Conservation (phyloP, 2,113 vertebrate species). For the Cromileptes altivelis region DNA sequence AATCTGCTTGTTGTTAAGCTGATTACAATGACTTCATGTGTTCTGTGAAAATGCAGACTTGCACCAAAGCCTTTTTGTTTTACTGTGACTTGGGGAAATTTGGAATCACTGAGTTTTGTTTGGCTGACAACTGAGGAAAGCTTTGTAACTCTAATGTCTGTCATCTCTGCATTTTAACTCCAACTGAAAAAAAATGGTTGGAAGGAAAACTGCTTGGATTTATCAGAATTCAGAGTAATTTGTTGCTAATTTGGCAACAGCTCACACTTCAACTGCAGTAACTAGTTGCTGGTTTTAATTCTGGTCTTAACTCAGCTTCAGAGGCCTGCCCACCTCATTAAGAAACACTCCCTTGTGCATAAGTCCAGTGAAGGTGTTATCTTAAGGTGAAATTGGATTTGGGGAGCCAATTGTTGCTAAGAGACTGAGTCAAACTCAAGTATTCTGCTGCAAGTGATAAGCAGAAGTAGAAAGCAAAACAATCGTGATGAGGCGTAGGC, state of each 20-base stretch:
- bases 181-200: not conserved
- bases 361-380: not conserved
- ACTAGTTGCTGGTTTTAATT: not conserved
- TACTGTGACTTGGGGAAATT: not conserved
- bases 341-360: not conserved
- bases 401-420: conserved; percentile 40
- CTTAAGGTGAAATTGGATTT: conserved; percentile 20
- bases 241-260: not conserved
- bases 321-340: not conserved
- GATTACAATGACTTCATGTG: not conserved
- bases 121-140: not conserved
- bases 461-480: not conserved
- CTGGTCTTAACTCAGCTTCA: not conserved
- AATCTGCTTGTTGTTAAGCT: not conserved
- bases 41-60: not conserved
- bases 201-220: not conserved
- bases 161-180: not conserved
- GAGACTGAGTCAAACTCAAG: conserved; percentile 27
- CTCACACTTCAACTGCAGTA: not conserved
- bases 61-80: not conserved
- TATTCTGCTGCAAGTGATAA: not conserved
- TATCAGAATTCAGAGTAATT: not conserved
- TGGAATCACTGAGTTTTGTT: not conserved
- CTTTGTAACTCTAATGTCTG: not conserved
- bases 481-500: not conserved